A percentile compares a stretch with the other conserved stretches of the same genome.
Conservation (phyloP, 2,888 invertebrate species). For the Luffia ferchaultella region DNA sequence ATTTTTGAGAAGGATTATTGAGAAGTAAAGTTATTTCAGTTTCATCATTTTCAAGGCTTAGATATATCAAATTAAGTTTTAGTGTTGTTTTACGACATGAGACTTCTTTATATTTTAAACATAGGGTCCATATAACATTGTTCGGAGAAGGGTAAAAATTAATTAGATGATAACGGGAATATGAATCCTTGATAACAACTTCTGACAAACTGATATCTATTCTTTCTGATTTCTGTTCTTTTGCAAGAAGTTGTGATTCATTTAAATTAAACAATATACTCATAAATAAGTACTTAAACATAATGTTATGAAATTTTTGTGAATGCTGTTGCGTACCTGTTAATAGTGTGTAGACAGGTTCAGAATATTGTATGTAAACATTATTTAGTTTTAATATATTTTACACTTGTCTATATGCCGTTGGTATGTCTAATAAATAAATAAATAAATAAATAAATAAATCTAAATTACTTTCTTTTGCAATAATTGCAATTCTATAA, state of each 20-base stretch:
- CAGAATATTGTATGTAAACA: no score
- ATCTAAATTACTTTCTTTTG: conserved; percentile 18
- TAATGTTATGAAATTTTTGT: no score
- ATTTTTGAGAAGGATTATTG: conserved; percentile 29
- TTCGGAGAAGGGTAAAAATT: conserved; percentile 31
- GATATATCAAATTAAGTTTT: conserved; percentile 31
- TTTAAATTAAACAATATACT: no score
- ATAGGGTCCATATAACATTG: conserved; percentile 26
- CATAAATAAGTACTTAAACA: no score
- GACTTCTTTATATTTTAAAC: conserved; percentile 29
- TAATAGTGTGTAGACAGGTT: no score
- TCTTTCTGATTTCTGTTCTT: no score
- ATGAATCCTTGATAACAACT: conserved; percentile 28
- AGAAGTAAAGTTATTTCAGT: conserved; percentile 24
- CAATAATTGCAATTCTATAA: conserved; percentile 26
- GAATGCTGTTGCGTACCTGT: no score
- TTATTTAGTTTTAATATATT: no score
- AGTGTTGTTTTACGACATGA: conserved; percentile 27
- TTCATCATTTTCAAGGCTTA: conserved; percentile 17
- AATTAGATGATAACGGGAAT: conserved; percentile 27
- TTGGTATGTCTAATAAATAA: no score
- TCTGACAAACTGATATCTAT: conserved; percentile 19
- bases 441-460: no score
- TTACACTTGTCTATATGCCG: no score
- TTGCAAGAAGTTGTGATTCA: no score